Evolutionary conservation across 2,797 vertebrate species (phyloP), one percentile per base, ranked within the genome.

Genomic region (Chromobotia macracanthus): DNA sequence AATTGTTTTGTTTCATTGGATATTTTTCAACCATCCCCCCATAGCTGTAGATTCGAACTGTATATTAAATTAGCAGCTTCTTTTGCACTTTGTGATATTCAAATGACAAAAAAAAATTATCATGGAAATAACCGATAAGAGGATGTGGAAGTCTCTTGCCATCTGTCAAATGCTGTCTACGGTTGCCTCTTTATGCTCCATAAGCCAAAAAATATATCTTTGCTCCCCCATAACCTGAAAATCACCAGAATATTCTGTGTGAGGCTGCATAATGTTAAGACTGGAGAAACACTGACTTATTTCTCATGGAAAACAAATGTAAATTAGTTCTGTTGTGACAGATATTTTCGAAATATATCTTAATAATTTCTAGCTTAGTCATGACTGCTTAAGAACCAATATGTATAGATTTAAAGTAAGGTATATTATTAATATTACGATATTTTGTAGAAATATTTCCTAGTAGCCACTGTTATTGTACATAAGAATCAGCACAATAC

Each of bases 141-240:
- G 10, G 25, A 12, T 72, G 38, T 35, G 44, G 18, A 74, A 48
- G 72, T 63, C 58, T 51, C 25, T 23, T 74, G 25, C 58, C 44
- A 74, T 74, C 58, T 74, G 58, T 63, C 72, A 74, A 35, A 63
- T 5, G 31, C 56, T 35, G 44, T 74, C 1, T 21, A 19, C 31
- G 25, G 60, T 64, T 63, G n/a, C 28, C 12, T 38, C 46, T 63
- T 23, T 51, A 51, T 0, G 60, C 46, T 38, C 50, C 60, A 64
- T 74, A 64, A 74, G 4, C 46, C 46, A 1, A 38, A 21, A 74
- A 64, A 64, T 9, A 64, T 74, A 64, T 38, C 2, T 51, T 48
- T 51, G 61, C 46, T 3, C 18, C 46, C 4, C 8, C 31, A 21
- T 21, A 50, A 46, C 72, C 41, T 31, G 28, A 63, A 64, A 63